Evolutionary conservation across 1,140 invertebrate genomes (phyloP).

Genomic region (Cyclargus thomasi): DNA sequence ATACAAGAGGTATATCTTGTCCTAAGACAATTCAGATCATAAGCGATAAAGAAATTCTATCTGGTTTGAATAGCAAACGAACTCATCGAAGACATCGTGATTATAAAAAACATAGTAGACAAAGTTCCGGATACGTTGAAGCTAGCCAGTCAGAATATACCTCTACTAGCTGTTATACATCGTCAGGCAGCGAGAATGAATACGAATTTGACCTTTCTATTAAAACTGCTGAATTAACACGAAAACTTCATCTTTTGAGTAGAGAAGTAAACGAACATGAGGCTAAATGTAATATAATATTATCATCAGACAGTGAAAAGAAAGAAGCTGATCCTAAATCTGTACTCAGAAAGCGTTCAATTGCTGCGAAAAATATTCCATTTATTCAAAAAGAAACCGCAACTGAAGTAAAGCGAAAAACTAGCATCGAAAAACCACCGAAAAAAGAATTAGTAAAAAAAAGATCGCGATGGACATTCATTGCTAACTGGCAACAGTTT

Average conservation of each 20-base stretch:
- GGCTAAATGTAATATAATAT: conserved; percentile 38
- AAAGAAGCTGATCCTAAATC: conserved; percentile 37
- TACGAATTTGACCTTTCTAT: conserved; percentile 70
- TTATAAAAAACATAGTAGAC: conserved; percentile 46
- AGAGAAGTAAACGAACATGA: conserved; percentile 50
- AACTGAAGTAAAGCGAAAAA: conserved; percentile 23
- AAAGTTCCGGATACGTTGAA: conserved; percentile 68
- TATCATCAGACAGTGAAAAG: conserved; percentile 29
- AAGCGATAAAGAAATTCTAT: conserved; percentile 72
- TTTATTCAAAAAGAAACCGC: conserved; percentile 30
- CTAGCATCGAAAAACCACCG: conserved; percentile 14
- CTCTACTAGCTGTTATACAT: conserved; percentile 66
- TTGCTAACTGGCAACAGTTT: conserved; percentile 77
- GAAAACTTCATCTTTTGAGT: conserved; percentile 61
- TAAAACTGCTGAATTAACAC: conserved; percentile 62
- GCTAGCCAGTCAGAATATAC: conserved; percentile 73
- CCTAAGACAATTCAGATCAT: conserved; percentile 75
- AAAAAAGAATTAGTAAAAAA: conserved; percentile 37
- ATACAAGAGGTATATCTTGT: conserved; percentile 65
- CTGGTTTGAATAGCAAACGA: conserved; percentile 64
- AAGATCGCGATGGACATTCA: conserved; percentile 48
- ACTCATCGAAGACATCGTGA: conserved; percentile 31
- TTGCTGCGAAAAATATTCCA: conserved; percentile 33
- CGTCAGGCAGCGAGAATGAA: conserved; percentile 72
- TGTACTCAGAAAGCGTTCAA: conserved; percentile 50